A percentile compares a stretch with the other conserved stretches of the same genome.
phyloP scores from a whole-genome alignment of 2,113 vertebrate species.

The Bostrychus sinensis region DNA sequence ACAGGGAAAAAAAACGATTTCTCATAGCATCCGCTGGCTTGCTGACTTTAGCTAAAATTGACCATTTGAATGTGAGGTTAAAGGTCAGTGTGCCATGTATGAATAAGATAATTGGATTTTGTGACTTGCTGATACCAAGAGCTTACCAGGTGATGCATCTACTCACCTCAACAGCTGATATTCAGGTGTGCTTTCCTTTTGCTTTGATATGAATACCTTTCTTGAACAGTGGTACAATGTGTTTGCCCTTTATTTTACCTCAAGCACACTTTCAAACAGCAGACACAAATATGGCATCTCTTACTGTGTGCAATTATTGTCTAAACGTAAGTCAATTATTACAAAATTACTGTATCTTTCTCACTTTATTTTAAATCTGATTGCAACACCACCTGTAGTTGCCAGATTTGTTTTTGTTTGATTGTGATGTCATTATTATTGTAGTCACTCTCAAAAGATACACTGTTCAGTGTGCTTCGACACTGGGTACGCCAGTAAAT shows the following conservation, averaged over 20 bases:
- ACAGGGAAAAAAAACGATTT: slow-evolving; percentile 37
- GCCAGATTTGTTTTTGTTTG: too few species aligned
- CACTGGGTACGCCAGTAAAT: too few species aligned
- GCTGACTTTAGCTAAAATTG: slow-evolving; percentile 43
- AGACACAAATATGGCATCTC: not conserved
- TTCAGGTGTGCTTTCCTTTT: slow-evolving; percentile 27
- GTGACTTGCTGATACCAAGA: slow-evolving; percentile 45
- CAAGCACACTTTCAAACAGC: not conserved
- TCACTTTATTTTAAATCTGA: too few species aligned
- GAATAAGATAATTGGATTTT: slow-evolving; percentile 73
- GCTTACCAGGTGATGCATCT: slow-evolving; percentile 37
- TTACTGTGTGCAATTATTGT: too few species aligned
- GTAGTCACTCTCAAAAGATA: too few species aligned
- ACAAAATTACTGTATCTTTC: too few species aligned
- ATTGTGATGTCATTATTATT: too few species aligned
- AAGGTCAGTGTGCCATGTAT: slow-evolving; percentile 61
- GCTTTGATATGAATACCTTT: slow-evolving; percentile 33
- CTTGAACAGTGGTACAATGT: slow-evolving; percentile 12
- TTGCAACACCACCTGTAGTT: too few species aligned
- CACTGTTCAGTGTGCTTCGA: too few species aligned
- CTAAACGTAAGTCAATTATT: too few species aligned
- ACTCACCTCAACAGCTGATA: slow-evolving; percentile 33
- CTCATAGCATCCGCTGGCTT: slow-evolving; percentile 14
- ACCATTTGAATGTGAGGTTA: slow-evolving; percentile 66
- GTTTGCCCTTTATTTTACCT: not conserved